phyloP scores from a whole-genome alignment of 2,113 vertebrate species.

The Paratilapia polleni region DNA sequence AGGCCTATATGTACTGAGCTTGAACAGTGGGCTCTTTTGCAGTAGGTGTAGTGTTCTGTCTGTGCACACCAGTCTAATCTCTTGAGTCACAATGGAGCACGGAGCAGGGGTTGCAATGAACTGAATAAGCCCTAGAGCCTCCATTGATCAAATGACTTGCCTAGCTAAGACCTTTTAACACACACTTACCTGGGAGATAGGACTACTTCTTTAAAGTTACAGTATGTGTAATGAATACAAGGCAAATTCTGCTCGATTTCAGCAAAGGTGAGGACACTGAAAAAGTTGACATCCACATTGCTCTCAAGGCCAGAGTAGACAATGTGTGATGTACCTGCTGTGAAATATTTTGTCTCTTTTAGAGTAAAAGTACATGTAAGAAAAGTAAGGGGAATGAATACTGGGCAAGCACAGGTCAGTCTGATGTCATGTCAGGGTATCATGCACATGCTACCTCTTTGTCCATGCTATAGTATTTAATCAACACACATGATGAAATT shows the following conservation, averaged over 20 bases:
- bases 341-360: neutral
- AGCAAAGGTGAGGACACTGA: slow-evolving; percentile 12
- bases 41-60: slow-evolving; percentile 55
- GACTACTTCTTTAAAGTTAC: slow-evolving; percentile 31
- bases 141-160: slow-evolving; percentile 61
- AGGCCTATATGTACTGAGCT: slow-evolving; percentile 39
- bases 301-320: slow-evolving; percentile 5
- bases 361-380: neutral
- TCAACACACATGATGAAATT: neutral
- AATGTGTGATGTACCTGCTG: neutral
- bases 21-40: slow-evolving; percentile 61
- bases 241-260: slow-evolving; percentile 29
- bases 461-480: neutral
- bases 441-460: neutral
- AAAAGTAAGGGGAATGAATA: neutral
- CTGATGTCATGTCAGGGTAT: neutral
- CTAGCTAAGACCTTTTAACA: slow-evolving; percentile 60
- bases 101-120: slow-evolving; percentile 49
- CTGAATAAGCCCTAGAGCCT: slow-evolving; percentile 64
- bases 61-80: slow-evolving; percentile 64
- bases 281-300: neutral
- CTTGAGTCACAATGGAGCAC: slow-evolving; percentile 58
- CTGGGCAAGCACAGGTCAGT: neutral
- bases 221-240: slow-evolving; percentile 51
- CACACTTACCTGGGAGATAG: slow-evolving; percentile 49